Percentiles rank a stretch among this genome's conserved stretches.
These are phyloP conservation scores for Limonius californicus DNA, from an alignment of 1,140 invertebrate genomes.

Conservation along the genomic window DNA sequence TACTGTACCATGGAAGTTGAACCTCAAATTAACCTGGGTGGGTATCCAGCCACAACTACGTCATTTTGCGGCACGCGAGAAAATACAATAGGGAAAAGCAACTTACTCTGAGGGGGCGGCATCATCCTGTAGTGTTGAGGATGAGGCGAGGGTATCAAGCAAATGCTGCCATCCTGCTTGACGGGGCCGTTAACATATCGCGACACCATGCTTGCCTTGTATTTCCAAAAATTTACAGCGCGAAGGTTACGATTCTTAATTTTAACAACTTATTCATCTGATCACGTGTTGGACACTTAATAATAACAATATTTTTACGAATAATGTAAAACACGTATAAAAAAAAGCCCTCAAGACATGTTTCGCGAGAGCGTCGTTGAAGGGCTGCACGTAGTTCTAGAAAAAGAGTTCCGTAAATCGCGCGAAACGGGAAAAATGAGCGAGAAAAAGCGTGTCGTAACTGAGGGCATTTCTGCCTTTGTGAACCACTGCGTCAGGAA, in stretches of 20 bases:
- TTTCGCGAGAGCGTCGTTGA: neutral
- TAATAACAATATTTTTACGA: no score
- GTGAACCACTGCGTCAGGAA: slow-evolving; percentile 1
- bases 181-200: slow-evolving; percentile 43
- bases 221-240: neutral
- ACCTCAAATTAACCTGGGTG: no score
- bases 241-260: neutral
- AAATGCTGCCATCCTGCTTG: slow-evolving; percentile 42
- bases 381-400: neutral
- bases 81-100: neutral
- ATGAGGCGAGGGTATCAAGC: slow-evolving; percentile 37
- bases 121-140: slow-evolving; percentile 42
- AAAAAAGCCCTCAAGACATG: neutral
- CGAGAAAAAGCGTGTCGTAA: neutral
- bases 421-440: neutral
- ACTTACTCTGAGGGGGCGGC: slow-evolving; percentile 44
- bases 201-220: slow-evolving; percentile 36
- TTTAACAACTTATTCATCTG: slow-evolving; percentile 7
- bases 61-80: no score
- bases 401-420: neutral
- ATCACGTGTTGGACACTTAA: neutral
- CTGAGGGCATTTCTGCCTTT: neutral
- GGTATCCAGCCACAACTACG: no score
- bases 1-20: no score
- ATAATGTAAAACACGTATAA: no score